A percentile compares a stretch with the other conserved stretches of the same genome.
Evolutionary conservation across 2,888 invertebrate species (phyloP).

Genomic region (Polydrusus pterygomalis): DNA sequence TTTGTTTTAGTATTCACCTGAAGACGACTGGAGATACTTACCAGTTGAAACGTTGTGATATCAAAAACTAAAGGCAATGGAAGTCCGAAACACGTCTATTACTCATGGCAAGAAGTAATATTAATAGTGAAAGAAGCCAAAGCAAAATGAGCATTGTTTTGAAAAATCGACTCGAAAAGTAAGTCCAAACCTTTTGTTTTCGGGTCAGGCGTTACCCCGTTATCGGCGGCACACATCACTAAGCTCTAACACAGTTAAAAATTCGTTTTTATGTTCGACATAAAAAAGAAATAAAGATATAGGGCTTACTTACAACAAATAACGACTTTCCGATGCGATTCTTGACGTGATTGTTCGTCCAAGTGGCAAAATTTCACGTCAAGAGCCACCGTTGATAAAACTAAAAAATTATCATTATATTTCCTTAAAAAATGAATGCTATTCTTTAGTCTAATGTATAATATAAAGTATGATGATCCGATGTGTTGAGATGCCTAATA

Average conservation of each 20-base stretch:
- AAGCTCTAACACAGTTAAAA: background rate
- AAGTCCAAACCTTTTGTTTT: background rate
- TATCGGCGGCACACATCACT: constrained; percentile 1
- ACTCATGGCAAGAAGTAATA: too few relatives aligned
- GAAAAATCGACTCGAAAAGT: background rate
- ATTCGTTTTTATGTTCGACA: constrained; percentile 3
- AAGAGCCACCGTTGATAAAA: too few relatives aligned
- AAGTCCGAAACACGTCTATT: too few relatives aligned
- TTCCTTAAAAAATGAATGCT: too few relatives aligned
- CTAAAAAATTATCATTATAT: too few relatives aligned
- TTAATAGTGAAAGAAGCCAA: background rate
- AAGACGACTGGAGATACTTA: too few relatives aligned
- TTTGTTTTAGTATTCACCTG: too few relatives aligned
- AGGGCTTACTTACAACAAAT: constrained; percentile 8
- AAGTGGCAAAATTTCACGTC: background rate
- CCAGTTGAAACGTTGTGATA: too few relatives aligned
- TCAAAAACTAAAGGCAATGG: too few relatives aligned
- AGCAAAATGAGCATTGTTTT: background rate
- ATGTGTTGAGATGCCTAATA: too few relatives aligned
- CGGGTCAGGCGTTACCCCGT: background rate
- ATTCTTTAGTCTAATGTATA: too few relatives aligned
- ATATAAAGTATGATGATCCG: too few relatives aligned
- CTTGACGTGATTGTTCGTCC: background rate
- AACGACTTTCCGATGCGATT: background rate
- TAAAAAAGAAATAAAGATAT: constrained; percentile 14